Evolutionary conservation across 2,113 vertebrate species (phyloP), one percentile per base, ranked within the genome.

Genomic region (Caracal caracal): DNA sequence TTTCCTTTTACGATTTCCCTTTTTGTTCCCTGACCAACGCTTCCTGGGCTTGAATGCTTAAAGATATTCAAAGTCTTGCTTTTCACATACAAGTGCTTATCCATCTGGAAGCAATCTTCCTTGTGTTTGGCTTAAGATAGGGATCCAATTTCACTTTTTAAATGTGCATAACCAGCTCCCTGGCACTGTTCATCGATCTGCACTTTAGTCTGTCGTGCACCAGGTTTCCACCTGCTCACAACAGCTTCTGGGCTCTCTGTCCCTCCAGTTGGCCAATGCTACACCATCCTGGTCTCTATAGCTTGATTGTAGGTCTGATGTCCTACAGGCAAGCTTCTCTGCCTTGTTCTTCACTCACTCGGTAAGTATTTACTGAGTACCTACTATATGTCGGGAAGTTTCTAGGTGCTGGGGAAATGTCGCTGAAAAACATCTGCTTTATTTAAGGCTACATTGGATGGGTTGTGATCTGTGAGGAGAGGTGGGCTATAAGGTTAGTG

Each of bases 31-130:
- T 33, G 35, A 43, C 19, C 66, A 30, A 40, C 33, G 22, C 68
- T 73, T 59, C 26, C 26, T 8, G 6, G 59, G 10, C 40, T 49
- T 1, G 2, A 19, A 59, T 7, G 82, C 15, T 30, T 6, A 7
- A 30, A 2, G 15, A 15, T 3, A 33, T 2, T 49, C 65, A 3
- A 1, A 66, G 43, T 59, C 43, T 22, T 37, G 66, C 80, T 51
- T 65, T 63, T 28, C 76, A 43, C 35, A 1, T 10, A 7, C 40
- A 24, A 19, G 73, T 20, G 49, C 59, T 12, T 17, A 11, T 33
- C 51, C 82, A 66, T 81, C 94, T 93, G 92, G 94, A 93, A 93
- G 59, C 94, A 75, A 78, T 81, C 87, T 43, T 28, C 40, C 24
- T 10, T 11, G 35, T 37, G 26, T 68, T 65, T 53, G 76, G 71